These are phyloP conservation scores for Danio tinwini DNA, from an alignment of 2,797 vertebrate species.

Conservation along the genomic window DNA sequence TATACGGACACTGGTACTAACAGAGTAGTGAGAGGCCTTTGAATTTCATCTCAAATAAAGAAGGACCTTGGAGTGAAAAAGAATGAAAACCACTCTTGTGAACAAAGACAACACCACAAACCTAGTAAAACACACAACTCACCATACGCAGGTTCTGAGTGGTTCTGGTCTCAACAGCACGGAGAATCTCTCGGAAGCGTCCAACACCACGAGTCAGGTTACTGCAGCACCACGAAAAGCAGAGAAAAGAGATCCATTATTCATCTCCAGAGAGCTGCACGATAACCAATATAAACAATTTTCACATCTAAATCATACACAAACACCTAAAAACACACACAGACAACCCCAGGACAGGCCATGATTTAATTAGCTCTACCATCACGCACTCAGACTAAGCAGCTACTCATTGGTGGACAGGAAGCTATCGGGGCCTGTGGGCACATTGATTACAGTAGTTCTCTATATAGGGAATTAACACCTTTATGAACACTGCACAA, in stretches of 20 bases:
- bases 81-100: background rate
- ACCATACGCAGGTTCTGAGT: slow-evolving; percentile 99
- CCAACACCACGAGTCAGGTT: slow-evolving; percentile 96
- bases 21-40: background rate
- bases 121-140: background rate
- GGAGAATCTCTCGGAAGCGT: slow-evolving; percentile 94
- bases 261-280: background rate
- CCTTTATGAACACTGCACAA: background rate
- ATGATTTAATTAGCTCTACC: slow-evolving; percentile 19
- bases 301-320: background rate
- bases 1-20: background rate
- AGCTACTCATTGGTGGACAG: background rate
- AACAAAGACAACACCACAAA: background rate
- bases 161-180: slow-evolving; percentile 95
- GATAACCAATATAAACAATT: slow-evolving; percentile 16
- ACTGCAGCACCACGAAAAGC: slow-evolving; percentile 70
- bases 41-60: background rate
- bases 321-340: background rate
- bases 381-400: background rate
- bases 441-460: background rate
- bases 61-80: background rate
- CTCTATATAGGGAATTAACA: background rate
- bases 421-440: background rate
- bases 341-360: slow-evolving; percentile 3
- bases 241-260: slow-evolving; percentile 22